These are phyloP conservation scores for Eumerus sabulonum DNA, from an alignment of 2,888 invertebrate species.

Conservation along the genomic window DNA sequence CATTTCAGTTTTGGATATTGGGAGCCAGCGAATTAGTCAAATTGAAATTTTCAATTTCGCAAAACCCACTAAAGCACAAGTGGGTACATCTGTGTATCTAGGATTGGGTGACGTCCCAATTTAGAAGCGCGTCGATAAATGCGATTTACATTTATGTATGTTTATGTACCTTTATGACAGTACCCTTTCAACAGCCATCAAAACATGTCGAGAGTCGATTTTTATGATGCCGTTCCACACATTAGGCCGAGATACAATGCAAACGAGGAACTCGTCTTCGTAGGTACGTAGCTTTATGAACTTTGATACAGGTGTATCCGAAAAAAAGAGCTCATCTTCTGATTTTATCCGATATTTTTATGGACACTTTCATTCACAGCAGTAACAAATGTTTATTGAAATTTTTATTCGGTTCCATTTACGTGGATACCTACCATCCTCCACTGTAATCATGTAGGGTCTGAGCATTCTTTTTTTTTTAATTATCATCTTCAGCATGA, in stretches of 20 bases:
- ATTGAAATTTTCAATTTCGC: slow-evolving; percentile 60
- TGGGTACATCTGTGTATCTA: no score
- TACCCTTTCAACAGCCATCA: slow-evolving; percentile 47
- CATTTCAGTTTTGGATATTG: no score
- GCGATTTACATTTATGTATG: slow-evolving; percentile 55
- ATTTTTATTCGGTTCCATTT: slow-evolving; percentile 42
- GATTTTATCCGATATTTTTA: slow-evolving; percentile 58
- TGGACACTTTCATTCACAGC: slow-evolving; percentile 46
- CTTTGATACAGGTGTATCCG: slow-evolving; percentile 26
- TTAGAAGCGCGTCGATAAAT: slow-evolving; percentile 59
- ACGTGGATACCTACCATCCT: slow-evolving; percentile 23
- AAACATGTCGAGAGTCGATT: slow-evolving; percentile 27
- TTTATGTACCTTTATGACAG: slow-evolving; percentile 44
- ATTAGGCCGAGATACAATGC: slow-evolving; percentile 41
- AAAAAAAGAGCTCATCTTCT: slow-evolving; percentile 45
- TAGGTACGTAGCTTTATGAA: no score
- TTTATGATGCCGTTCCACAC: slow-evolving; percentile 56
- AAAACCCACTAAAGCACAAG: slow-evolving; percentile 34
- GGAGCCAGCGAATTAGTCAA: slow-evolving; percentile 57
- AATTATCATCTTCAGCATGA: slow-evolving; percentile 22
- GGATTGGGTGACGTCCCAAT: background rate
- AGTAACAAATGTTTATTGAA: slow-evolving; percentile 42
- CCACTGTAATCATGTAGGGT: background rate
- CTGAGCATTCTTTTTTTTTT: slow-evolving; percentile 17
- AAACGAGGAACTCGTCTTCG: slow-evolving; percentile 27